These are phyloP conservation scores for Limenitis camilla DNA, from an alignment of 2,888 invertebrate genomes.

Conservation along the genomic window DNA sequence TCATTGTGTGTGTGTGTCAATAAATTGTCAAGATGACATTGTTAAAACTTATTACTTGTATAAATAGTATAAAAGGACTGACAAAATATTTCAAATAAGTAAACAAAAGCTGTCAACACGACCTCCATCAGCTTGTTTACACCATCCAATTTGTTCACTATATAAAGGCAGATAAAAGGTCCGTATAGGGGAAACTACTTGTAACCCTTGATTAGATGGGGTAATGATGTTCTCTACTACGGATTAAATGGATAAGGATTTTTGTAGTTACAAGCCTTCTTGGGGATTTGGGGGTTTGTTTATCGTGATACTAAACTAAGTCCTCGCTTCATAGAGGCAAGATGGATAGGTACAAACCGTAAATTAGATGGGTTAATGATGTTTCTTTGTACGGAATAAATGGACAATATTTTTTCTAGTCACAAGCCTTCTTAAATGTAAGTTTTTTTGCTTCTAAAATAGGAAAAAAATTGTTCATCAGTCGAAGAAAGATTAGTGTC, in stretches of 20 bases:
- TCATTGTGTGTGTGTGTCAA: too few relatives aligned
- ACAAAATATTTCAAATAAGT: not conserved
- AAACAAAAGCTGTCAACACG: slow-evolving; percentile 19
- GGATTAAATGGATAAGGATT: slow-evolving; percentile 38
- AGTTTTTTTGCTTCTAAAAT: too few relatives aligned
- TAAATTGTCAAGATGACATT: too few relatives aligned
- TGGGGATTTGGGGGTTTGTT: slow-evolving; percentile 2
- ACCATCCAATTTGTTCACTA: slow-evolving; percentile 29
- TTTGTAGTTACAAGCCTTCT: slow-evolving; percentile 26
- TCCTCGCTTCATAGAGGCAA: too few relatives aligned
- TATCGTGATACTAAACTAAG: not conserved
- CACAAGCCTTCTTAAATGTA: too few relatives aligned
- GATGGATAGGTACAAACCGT: too few relatives aligned
- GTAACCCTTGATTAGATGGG: slow-evolving; percentile 60
- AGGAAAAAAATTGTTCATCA: too few relatives aligned
- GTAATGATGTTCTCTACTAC: slow-evolving; percentile 44
- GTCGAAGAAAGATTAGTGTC: too few relatives aligned
- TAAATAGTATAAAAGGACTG: not conserved
- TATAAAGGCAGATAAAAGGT: slow-evolving; percentile 49
- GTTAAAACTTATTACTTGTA: too few relatives aligned
- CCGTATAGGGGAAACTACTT: slow-evolving; percentile 44
- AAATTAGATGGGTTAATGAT: too few relatives aligned
- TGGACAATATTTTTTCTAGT: too few relatives aligned
- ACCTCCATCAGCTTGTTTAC: slow-evolving; percentile 28
- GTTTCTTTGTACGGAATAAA: too few relatives aligned